Evolutionary conservation across 1,140 invertebrate species (phyloP).

Genomic region (Monomorium pharaonis): DNA sequence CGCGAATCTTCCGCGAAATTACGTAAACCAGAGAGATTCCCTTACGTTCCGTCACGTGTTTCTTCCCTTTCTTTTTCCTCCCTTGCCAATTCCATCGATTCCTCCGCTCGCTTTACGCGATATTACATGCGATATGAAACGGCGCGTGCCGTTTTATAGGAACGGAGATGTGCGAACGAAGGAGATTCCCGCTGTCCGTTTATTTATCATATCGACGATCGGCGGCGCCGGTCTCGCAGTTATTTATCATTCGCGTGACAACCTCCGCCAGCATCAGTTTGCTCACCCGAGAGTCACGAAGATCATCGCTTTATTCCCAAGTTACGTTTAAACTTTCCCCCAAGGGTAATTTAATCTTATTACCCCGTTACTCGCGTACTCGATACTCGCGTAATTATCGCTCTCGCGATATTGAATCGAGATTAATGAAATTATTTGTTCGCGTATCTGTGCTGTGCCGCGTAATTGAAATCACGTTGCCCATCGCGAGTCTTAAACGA

Average conservation of each 20-base stretch:
- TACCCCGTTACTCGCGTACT: neutral
- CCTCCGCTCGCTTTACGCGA: too few species aligned
- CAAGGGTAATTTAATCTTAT: neutral
- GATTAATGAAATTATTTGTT: neutral
- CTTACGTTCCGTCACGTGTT: neutral
- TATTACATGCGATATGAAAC: neutral
- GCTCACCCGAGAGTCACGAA: neutral
- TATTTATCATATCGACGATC: neutral
- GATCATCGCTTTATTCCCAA: neutral
- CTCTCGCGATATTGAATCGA: neutral
- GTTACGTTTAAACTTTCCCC: neutral
- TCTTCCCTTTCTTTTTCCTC: neutral
- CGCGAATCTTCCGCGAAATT: constrained; percentile 28
- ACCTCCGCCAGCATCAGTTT: neutral
- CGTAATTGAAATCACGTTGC: constrained; percentile 5
- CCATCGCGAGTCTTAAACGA: neutral
- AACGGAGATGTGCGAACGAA: neutral
- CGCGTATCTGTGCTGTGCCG: too few species aligned
- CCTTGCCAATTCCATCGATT: neutral
- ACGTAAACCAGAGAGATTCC: constrained; percentile 21
- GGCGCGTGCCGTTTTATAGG: neutral
- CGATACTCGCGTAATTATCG: neutral
- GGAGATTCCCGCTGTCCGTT: neutral
- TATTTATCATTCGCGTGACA: neutral
- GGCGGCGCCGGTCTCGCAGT: neutral